Evolutionary conservation across 2,888 invertebrate species (phyloP).

Genomic region (Entomobrya multifasciata): DNA sequence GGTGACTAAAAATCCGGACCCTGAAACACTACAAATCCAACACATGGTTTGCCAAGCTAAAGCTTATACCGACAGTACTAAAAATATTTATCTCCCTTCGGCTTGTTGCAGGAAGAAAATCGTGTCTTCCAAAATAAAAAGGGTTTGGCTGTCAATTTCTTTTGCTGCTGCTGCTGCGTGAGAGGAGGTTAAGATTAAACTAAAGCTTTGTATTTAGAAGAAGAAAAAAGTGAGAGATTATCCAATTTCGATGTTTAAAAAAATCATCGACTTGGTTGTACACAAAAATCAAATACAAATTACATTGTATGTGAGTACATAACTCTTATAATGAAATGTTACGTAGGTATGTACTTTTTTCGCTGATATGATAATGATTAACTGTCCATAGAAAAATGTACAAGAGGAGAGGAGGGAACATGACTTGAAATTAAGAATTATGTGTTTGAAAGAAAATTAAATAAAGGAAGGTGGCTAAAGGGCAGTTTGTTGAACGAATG

Average conservation of each 20-base stretch:
- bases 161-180: too few species aligned
- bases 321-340: not conserved
- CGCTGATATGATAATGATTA: not conserved
- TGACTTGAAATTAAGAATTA: slow-evolving; percentile 37
- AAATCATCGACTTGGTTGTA: too few species aligned
- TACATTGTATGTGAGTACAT: not conserved
- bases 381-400: not conserved
- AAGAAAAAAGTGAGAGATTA: slow-evolving; percentile 34
- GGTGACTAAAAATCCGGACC: too few species aligned
- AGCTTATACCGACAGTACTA: too few species aligned
- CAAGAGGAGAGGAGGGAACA: slow-evolving; percentile 12
- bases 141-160: slow-evolving; percentile 28
- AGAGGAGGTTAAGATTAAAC: not conserved
- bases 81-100: slow-evolving; percentile 24
- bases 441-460: slow-evolving; percentile 7
- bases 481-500: slow-evolving; percentile 35
- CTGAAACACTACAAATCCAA: too few species aligned
- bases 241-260: slow-evolving; percentile 24
- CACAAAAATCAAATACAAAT: too few species aligned
- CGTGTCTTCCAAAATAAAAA: slow-evolving; percentile 40
- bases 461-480: slow-evolving; percentile 35
- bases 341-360: not conserved
- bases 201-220: too few species aligned
- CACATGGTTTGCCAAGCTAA: too few species aligned
- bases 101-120: slow-evolving; percentile 1